Conservation (phyloP, 2,888 invertebrate species). For the Polia nebulosa region DNA sequence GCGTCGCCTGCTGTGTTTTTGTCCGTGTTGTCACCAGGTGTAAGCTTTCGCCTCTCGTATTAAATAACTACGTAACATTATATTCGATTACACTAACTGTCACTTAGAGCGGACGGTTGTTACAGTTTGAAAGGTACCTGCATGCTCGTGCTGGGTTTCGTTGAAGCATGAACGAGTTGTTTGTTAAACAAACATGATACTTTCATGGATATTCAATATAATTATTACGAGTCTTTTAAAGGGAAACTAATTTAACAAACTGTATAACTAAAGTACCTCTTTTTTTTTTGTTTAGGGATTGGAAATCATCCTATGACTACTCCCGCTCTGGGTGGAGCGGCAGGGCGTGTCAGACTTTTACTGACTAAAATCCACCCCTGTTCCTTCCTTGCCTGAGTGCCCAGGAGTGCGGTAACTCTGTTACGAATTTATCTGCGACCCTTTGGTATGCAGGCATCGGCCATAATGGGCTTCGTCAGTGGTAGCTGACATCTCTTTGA, state of each 20-base stretch:
- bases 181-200: constrained; percentile 23
- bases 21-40: constrained; percentile 61
- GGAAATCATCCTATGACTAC: too few relatives aligned
- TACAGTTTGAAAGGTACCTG: constrained; percentile 41
- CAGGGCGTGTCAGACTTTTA: too few relatives aligned
- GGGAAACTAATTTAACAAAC: background rate
- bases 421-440: too few relatives aligned
- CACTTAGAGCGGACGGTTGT: constrained; percentile 57
- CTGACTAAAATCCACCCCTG: too few relatives aligned
- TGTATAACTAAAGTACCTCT: background rate
- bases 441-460: too few relatives aligned
- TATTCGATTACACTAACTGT: constrained; percentile 66
- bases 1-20: constrained; percentile 59
- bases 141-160: constrained; percentile 41
- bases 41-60: constrained; percentile 63
- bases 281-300: too few relatives aligned
- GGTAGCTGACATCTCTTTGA: too few relatives aligned
- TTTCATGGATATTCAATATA: background rate
- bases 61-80: constrained; percentile 66
- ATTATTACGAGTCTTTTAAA: background rate
- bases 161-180: constrained; percentile 26
- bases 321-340: too few relatives aligned
- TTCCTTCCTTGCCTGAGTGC: too few relatives aligned
- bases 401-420: too few relatives aligned
- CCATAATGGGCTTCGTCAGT: too few relatives aligned